Percentiles rank a stretch among this genome's conserved stretches.
Conservation (phyloP, 2,113 vertebrate species). For the Chaetura pelagica region DNA sequence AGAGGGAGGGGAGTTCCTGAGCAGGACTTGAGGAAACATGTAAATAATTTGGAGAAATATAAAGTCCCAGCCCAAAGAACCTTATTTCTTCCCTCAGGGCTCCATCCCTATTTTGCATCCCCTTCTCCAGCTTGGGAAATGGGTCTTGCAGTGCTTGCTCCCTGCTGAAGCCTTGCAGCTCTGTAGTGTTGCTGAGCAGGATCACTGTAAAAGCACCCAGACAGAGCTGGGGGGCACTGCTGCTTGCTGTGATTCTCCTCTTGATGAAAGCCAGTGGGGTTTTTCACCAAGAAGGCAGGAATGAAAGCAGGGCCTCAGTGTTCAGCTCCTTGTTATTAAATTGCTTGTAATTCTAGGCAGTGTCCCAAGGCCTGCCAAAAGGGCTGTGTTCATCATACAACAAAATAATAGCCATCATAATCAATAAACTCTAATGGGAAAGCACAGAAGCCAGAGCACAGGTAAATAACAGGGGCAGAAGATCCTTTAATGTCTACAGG, state of each 20-base stretch:
- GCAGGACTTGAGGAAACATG: background rate
- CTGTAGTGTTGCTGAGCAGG: background rate
- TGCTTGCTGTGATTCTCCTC: background rate
- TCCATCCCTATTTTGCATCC: background rate
- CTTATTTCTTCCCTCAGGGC: background rate
- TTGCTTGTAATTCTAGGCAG: slow-evolving; percentile 3
- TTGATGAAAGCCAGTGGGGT: background rate
- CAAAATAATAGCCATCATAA: slow-evolving; percentile 37
- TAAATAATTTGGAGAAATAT: background rate
- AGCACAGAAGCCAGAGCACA: slow-evolving; percentile 46
- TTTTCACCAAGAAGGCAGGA: background rate
- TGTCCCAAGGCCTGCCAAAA: background rate
- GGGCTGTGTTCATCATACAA: background rate
- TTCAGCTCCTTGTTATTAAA: background rate
- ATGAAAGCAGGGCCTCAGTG: background rate
- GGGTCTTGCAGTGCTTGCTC: background rate
- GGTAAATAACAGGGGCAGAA: background rate
- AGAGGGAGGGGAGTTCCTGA: background rate
- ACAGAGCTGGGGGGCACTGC: accelerated
- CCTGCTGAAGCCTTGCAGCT: background rate
- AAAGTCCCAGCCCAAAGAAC: background rate
- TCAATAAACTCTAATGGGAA: slow-evolving; percentile 43
- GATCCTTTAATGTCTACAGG: background rate
- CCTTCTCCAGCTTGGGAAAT: background rate
- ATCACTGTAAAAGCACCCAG: background rate